Percentiles rank a stretch among this genome's conserved stretches.
phyloP scores from a whole-genome alignment of 2,888 invertebrate species.

The Andrena haemorrhoa region DNA sequence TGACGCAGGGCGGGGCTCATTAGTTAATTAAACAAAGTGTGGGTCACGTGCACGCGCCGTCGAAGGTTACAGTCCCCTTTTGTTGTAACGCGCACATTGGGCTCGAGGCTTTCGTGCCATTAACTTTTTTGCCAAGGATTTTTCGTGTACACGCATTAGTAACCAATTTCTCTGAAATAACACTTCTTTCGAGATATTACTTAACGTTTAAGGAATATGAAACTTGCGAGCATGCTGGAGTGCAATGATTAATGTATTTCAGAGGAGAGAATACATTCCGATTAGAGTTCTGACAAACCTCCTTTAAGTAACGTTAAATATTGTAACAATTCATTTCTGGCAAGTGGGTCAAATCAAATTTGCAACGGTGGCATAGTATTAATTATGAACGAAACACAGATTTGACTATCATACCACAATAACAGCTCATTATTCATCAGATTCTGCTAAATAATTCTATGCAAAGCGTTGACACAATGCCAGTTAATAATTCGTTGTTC shows the following conservation, averaged over 20 bases:
- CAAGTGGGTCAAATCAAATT: too few relatives aligned
- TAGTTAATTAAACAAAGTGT: constrained; percentile 77
- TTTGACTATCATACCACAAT: too few relatives aligned
- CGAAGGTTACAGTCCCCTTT: constrained; percentile 44
- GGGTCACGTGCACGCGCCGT: constrained; percentile 64
- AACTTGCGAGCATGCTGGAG: too few relatives aligned
- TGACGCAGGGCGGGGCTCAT: constrained; percentile 74
- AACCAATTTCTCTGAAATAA: background rate
- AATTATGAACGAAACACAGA: too few relatives aligned
- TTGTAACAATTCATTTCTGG: too few relatives aligned
- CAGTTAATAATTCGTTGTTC: too few relatives aligned
- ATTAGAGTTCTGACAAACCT: background rate
- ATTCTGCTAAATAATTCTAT: too few relatives aligned
- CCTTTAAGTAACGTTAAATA: too few relatives aligned
- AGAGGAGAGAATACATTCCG: background rate
- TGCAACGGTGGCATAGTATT: too few relatives aligned
- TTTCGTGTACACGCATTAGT: background rate
- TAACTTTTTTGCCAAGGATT: constrained; percentile 24
- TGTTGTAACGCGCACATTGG: constrained; percentile 14
- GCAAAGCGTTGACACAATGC: too few relatives aligned
- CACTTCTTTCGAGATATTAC: background rate
- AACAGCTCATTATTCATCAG: too few relatives aligned
- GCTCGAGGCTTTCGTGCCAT: background rate
- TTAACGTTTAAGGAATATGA: background rate
- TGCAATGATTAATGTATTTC: too few relatives aligned